phyloP scores from a whole-genome alignment of 2,888 invertebrate genomes.

The Eristalis pertinax region DNA sequence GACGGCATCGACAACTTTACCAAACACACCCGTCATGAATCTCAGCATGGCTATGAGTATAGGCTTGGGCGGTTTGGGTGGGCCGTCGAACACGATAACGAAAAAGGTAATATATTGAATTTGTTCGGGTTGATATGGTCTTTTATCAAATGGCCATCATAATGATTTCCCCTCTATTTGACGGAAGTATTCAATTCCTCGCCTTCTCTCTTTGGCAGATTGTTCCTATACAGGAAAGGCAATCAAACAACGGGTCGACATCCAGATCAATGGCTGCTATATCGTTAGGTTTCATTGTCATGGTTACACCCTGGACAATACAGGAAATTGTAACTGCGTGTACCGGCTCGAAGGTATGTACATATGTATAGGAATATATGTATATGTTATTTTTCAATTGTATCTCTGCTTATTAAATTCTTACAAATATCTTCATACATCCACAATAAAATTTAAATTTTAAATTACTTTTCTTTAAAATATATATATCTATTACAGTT shows the following conservation, averaged over 20 bases:
- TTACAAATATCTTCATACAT: background rate
- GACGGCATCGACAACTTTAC: conserved; percentile 71
- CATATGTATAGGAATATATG: background rate
- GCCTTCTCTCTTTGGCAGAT: conserved; percentile 74
- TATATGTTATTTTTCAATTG: background rate
- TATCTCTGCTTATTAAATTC: too few species aligned
- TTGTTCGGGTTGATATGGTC: background rate
- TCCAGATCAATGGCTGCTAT: conserved; percentile 95
- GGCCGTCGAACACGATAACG: conserved; percentile 78
- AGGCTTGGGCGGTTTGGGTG: conserved; percentile 78
- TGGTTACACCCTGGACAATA: conserved; percentile 95
- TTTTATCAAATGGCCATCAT: conserved; percentile 18
- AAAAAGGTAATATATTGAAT: conserved; percentile 77
- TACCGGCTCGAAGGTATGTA: conserved; percentile 90
- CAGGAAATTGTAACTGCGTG: conserved; percentile 95
- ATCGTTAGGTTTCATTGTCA: conserved; percentile 94
- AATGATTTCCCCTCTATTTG: conserved; percentile 30
- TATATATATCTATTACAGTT: conserved; percentile 82
- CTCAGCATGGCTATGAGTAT: conserved; percentile 80
- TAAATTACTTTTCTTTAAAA: conserved; percentile 41
- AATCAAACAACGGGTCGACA: conserved; percentile 88
- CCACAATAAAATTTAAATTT: conserved; percentile 59
- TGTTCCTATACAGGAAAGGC: conserved; percentile 82
- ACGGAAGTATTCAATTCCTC: conserved; percentile 18
- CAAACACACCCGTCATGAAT: conserved; percentile 78